Evolutionary conservation across 92 coral and sea anemone genomes (phyloP), one percentile per base, ranked within the genome.

Genomic region (Chrysogorgia sp.): DNA sequence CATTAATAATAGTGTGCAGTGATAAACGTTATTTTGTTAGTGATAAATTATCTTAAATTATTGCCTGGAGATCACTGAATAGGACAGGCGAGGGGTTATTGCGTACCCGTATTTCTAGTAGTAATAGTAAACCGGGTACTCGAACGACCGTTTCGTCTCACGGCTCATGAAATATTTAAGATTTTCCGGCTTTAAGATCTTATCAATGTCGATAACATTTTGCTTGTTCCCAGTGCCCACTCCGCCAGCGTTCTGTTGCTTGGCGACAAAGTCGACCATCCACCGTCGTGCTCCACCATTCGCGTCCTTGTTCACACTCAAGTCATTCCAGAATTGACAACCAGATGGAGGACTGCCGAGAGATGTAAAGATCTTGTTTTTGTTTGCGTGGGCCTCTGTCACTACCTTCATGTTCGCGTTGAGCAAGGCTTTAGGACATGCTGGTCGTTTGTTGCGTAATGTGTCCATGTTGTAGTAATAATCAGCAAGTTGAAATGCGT

Each of bases 241-340:
- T 8, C 23, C 31, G 9, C 32, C 63, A 31, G 1, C 32, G 63
- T 23, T 53, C 41, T 34, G 31, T 21, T 34, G 63, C 49, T 31
- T 52, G 10, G 3, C 26, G 31, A 72, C 79, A 10, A 40, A 1
- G 26, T 23, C 52, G 40, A 72, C 33, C 47, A 72, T 49, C 59
- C 10, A 29, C 47, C 79, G 79, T 8, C 79, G 79, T 52, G 49
- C 79, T 29, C 65, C 66, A 50, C 32, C 22, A 50, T 72, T 72
- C 19, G 17, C 32, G 30, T 72, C 35, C 52, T 72, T 72, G 25
- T 72, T 55, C 65, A 72, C 79, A n/a, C 29, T 19, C 10, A 72
- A 29, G 59, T 72, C 79, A 21, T 72, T 72, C 79, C 79, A 72
- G n/a, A 72, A 72, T 28, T 72, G 79, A 56, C 79, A 72, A 7